These are phyloP conservation scores for Coracias cyanogaster DNA, from an alignment of 2,797 vertebrate genomes.

Conservation along the genomic window DNA sequence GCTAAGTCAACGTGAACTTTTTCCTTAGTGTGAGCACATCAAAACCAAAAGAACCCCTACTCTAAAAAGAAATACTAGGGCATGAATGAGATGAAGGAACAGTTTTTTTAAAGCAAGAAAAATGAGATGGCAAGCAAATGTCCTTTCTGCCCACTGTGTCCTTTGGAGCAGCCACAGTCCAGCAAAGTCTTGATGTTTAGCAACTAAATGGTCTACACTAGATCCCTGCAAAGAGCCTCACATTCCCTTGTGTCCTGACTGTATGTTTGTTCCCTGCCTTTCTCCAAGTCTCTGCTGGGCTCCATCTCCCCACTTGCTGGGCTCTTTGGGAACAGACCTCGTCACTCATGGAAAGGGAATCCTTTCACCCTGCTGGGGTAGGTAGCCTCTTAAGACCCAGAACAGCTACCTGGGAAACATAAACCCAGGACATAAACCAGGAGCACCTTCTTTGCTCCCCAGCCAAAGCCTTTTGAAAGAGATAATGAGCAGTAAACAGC, in stretches of 20 bases:
- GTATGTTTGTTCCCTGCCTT: background rate
- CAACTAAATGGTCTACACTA: background rate
- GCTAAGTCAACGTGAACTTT: background rate
- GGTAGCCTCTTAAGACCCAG: background rate
- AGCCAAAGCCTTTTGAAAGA: background rate
- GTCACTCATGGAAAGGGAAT: background rate
- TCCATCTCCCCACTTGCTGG: fast-evolving
- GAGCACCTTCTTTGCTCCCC: background rate
- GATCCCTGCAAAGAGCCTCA: background rate
- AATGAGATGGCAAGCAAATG: background rate
- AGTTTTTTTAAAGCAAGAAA: background rate
- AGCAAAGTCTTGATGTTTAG: background rate
- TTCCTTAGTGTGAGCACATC: background rate
- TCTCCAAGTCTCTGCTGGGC: background rate
- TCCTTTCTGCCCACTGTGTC: background rate
- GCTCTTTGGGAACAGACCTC: background rate
- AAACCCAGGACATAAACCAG: background rate
- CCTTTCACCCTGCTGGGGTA: background rate
- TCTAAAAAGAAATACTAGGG: background rate
- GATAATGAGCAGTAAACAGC: background rate
- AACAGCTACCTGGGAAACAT: background rate
- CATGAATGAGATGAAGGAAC: background rate
- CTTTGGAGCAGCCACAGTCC: background rate
- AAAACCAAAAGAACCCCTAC: background rate
- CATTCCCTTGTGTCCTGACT: background rate